A percentile compares a stretch with the other conserved stretches of the same genome.
Evolutionary conservation across 2,888 invertebrate species (phyloP).

Genomic region (Sarcophaga subvicina): DNA sequence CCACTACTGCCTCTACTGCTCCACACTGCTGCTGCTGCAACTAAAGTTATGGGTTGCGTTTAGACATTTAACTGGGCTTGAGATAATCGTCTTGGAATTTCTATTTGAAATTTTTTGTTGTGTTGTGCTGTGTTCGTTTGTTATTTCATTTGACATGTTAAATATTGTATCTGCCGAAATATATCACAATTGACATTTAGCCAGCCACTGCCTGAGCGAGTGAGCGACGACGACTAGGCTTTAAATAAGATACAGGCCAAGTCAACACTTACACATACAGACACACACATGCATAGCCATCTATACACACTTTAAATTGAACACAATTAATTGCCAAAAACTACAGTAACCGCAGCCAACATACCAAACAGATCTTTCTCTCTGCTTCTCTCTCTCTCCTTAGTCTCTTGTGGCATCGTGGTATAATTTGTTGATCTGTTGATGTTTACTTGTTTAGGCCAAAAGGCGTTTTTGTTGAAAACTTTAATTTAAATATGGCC

Average conservation of each 20-base stretch:
- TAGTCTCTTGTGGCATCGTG: neutral
- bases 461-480: slow-evolving; percentile 65
- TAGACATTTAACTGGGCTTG: neutral
- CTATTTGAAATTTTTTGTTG: slow-evolving; percentile 23
- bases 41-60: neutral
- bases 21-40: slow-evolving; percentile 17
- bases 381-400: slow-evolving; percentile 12
- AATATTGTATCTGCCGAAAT: slow-evolving; percentile 68
- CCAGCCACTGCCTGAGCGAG: slow-evolving; percentile 62
- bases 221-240: slow-evolving; percentile 22
- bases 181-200: slow-evolving; percentile 69
- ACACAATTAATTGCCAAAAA: slow-evolving; percentile 63
- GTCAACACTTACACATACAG: neutral
- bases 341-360: slow-evolving; percentile 36
- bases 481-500: slow-evolving; percentile 8
- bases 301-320: slow-evolving; percentile 50
- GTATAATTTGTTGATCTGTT: slow-evolving; percentile 41
- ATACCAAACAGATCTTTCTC: slow-evolving; percentile 56
- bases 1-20: no score
- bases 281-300: neutral
- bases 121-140: slow-evolving; percentile 42
- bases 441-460: slow-evolving; percentile 41
- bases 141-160: slow-evolving; percentile 68
- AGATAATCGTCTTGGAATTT: slow-evolving; percentile 47
- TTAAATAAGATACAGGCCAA: slow-evolving; percentile 1